Evolutionary conservation across 2,797 vertebrate genomes (phyloP).

Genomic region (Helarctos malayanus): DNA sequence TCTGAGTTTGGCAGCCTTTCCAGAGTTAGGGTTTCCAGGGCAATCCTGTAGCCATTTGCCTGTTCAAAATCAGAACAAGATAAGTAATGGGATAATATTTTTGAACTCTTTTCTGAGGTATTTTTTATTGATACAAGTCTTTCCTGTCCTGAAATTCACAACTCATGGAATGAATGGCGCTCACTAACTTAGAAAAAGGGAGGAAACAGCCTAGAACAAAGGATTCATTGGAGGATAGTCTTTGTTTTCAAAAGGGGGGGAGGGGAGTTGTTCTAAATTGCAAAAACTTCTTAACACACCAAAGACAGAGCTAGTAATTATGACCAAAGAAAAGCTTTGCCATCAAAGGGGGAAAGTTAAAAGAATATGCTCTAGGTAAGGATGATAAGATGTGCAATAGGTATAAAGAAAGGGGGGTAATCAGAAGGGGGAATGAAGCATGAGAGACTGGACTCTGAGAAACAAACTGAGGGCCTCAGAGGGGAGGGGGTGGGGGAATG

Average conservation of each 20-base stretch:
- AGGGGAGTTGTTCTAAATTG: not conserved
- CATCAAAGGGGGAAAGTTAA: not conserved
- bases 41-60: not conserved
- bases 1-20: not conserved
- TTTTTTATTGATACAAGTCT: not conserved
- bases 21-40: not conserved
- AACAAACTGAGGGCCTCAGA: too few species aligned
- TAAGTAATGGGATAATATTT: not conserved
- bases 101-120: not conserved
- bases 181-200: not conserved
- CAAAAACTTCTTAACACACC: not conserved
- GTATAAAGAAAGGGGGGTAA: too few species aligned
- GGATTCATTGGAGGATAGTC: not conserved
- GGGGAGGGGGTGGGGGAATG: too few species aligned
- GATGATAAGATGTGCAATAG: too few species aligned
- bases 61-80: not conserved
- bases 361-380: not conserved
- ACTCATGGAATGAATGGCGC: not conserved
- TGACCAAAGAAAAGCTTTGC: not conserved
- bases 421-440: too few species aligned
- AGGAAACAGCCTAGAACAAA: not conserved
- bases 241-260: not conserved
- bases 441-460: too few species aligned
- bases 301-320: not conserved
- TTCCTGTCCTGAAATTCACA: not conserved